Conservation (phyloP, 2,888 invertebrate species). For the Oxycera nigricornis region DNA sequence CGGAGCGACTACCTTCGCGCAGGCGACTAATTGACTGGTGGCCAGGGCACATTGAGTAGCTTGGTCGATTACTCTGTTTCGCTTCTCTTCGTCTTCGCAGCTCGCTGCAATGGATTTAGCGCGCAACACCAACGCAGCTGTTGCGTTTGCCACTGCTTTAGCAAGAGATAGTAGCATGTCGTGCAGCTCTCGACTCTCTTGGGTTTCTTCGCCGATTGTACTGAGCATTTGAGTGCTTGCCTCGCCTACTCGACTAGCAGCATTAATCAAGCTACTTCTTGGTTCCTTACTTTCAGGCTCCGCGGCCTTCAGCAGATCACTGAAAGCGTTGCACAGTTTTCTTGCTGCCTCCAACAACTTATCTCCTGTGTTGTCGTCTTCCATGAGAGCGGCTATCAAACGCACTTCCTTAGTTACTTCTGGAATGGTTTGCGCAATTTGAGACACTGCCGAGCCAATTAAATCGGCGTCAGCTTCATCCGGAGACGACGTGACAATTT, state of each 20-base stretch:
- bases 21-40: slow-evolving; percentile 96
- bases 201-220: slow-evolving; percentile 92
- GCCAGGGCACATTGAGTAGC: slow-evolving; percentile 97
- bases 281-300: slow-evolving; percentile 95
- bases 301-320: slow-evolving; percentile 92
- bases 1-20: slow-evolving; percentile 92
- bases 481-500: slow-evolving; percentile 89
- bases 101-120: slow-evolving; percentile 96
- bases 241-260: slow-evolving; percentile 96
- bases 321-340: slow-evolving; percentile 90
- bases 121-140: slow-evolving; percentile 93
- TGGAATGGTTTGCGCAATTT: slow-evolving; percentile 94
- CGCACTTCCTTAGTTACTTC: slow-evolving; percentile 86
- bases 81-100: slow-evolving; percentile 69
- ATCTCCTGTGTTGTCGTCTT: slow-evolving; percentile 83
- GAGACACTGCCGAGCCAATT: slow-evolving; percentile 95
- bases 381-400: slow-evolving; percentile 93
- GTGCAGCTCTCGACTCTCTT: slow-evolving; percentile 80
- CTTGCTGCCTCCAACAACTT: slow-evolving; percentile 90
- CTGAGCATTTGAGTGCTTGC: slow-evolving; percentile 92
- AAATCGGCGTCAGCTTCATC: slow-evolving; percentile 95
- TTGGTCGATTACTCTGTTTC: slow-evolving; percentile 81
- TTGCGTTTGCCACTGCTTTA: slow-evolving; percentile 97
- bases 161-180: slow-evolving; percentile 93
- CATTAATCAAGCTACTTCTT: slow-evolving; percentile 89